phyloP scores from a whole-genome alignment of 2,797 vertebrate genomes.

The Sebastes diploproa region DNA sequence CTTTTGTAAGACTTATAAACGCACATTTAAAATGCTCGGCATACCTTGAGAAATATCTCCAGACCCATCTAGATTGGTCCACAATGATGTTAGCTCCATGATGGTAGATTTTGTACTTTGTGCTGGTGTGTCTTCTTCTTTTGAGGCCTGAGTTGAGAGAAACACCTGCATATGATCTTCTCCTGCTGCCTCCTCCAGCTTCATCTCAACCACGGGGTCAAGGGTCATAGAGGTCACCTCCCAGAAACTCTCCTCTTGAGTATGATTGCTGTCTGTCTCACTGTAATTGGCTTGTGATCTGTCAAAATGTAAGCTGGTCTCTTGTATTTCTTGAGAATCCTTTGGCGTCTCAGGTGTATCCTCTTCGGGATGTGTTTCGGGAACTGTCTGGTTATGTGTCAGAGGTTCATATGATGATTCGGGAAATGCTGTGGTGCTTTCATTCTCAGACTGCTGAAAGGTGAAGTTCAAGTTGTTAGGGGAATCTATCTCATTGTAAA shows the following conservation, averaged over 20 bases:
- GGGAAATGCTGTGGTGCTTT: constrained; percentile 32
- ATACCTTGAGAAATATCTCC: constrained; percentile 74
- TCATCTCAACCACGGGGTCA: constrained; percentile 25
- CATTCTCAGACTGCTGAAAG: constrained; percentile 15
- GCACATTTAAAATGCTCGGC: not conserved
- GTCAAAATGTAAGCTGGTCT: constrained; percentile 33
- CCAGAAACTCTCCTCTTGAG: constrained; percentile 33
- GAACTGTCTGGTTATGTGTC: constrained; percentile 55
- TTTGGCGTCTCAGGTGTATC: constrained; percentile 29
- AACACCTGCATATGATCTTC: constrained; percentile 20
- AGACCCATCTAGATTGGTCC: constrained; percentile 60
- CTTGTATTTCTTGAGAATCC: constrained; percentile 56
- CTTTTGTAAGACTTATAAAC: not conserved
- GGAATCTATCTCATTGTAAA: constrained; percentile 60
- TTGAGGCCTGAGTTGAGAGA: constrained; percentile 40
- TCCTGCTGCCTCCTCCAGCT: constrained; percentile 30
- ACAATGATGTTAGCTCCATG: constrained; percentile 26
- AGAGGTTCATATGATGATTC: constrained; percentile 28
- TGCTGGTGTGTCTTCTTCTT: constrained; percentile 30
- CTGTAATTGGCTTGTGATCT: constrained; percentile 33
- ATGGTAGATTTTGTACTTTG: constrained; percentile 33
- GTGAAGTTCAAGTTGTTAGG: constrained; percentile 37
- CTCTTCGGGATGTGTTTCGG: constrained; percentile 40
- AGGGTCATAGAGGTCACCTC: constrained; percentile 21
- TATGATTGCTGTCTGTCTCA: constrained; percentile 9